Base-by-base conservation (phyloP, 2,797 vertebrate genomes). In the Esox lucius region DNA sequence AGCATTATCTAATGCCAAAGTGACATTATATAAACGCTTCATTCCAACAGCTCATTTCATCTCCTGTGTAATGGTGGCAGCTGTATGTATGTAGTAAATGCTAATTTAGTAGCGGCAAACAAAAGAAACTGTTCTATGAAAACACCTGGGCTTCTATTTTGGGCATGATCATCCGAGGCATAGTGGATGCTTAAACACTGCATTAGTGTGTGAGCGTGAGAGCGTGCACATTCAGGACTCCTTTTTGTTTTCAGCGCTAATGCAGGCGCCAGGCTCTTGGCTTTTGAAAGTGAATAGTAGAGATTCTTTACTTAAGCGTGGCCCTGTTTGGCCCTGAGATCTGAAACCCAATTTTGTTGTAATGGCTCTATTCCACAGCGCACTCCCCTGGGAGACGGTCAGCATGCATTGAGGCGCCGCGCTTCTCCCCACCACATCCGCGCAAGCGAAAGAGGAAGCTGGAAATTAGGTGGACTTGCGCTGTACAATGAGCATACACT, bases 291-390 rank as follows among this genome's bases (percentile, higher is more conserved):
- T 86, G 87, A 90, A 87, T 87, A 81, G 90, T 83, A 75, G 80
- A 75, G 76, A 84, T 89, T 86, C 84, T 92, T 93, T 91, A 86
- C 85, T 89, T 90, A 91, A 91, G 86, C 85, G 74, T 87, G 87
- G 80, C 87, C 89, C 90, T 86, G 80, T 87, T 91, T 91, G 91
- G 85, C 90, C 90, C 80, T 77, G 85, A 88, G 91, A 90, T 86
- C 86, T 62, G 59, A 70, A 83, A 84, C 84, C 88, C 42, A 86
- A 87, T 90, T 91, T 90, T 79, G 73, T 69, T 78, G 82, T 93
- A 91, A 93, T 92, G 83, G 85, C 86, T 90, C 75, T 78, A 80
- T 90, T 78, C 78, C 79, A 85, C 80, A 87, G 82, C 83, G 42
- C 48, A 69, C 74, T 91, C 91, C 90, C 91, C 6, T 0, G 86